Base-by-base conservation (phyloP, 1,140 invertebrate species). In the Dreissena polymorpha region DNA sequence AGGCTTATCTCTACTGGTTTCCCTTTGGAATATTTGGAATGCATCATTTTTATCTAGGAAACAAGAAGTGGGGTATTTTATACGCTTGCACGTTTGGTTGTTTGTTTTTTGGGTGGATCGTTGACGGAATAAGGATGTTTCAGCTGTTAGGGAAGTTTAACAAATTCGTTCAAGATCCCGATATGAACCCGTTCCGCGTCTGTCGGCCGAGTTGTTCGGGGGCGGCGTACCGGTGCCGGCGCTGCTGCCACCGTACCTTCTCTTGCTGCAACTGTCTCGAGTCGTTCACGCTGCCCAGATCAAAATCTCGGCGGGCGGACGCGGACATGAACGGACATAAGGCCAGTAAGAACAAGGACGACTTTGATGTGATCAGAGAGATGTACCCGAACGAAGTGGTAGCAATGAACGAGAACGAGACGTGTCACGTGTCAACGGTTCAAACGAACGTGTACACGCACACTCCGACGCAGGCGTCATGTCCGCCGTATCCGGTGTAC, bases 21-120 rank as follows among this genome's bases (percentile, higher is more conserved):
- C 81, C 81, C n/a, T 77, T 83, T 53, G 79, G 79, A 64, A 69
- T 86, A 51, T 76, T 85, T 29, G 87, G 86, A 27, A 23, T 86
- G 21, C 87, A 88, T 74, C 79, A 85, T 71, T 85, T 85, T 18
- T 85, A 85, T 29, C 63, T 85, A 39, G 73, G 63, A 16, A 71
- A 64, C 16, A 75, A 74, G 23, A 55, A 63, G 18, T 85, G 77
- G 77, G 84, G 84, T 13, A 85, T 85, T 18, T 16, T 77, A 25
- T 85, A 85, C 65, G 68, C 73, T 2, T 81, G 68, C 68, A 82
- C 84, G 6, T 74, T 85, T 23, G 84, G 84, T 12, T 71, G 74
- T 63, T 27, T 81, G 7, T 78, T 78, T 6, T 53, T 81, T 10
- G 84, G 84, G 0, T 85, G 79, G 77, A 12, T 85, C 29, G 76